These are phyloP conservation scores for Caranx ignobilis DNA, from an alignment of 2,113 vertebrate species.

Conservation along the genomic window DNA sequence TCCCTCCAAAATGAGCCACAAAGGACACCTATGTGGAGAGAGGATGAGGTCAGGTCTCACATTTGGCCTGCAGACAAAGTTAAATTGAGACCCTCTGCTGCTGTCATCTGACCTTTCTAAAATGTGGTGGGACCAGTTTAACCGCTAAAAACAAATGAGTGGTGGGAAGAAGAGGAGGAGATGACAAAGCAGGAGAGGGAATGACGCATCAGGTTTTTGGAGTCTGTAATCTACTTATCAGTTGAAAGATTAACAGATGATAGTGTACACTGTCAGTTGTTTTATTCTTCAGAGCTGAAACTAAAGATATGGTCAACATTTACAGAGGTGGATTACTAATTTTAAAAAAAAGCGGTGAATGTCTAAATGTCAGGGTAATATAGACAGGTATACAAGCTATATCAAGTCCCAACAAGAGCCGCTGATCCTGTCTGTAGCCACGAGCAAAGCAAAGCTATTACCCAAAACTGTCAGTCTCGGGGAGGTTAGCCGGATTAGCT, in stretches of 20 bases:
- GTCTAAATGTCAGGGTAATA: too few species aligned
- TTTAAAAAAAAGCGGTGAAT: constrained; percentile 5
- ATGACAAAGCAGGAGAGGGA: background rate
- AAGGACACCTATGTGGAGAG: constrained; percentile 88
- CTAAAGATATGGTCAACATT: background rate
- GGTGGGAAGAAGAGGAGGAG: too few species aligned
- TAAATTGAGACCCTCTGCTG: background rate
- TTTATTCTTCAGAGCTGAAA: constrained; percentile 1
- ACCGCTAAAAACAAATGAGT: constrained; percentile 2
- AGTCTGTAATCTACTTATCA: background rate
- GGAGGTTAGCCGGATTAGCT: constrained; percentile 3
- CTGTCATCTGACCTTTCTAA: background rate
- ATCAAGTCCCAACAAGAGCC: constrained; percentile 41
- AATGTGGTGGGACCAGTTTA: constrained; percentile 38
- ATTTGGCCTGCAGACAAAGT: background rate
- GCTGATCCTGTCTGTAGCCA: constrained; percentile 25
- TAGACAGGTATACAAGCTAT: background rate
- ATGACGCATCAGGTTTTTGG: background rate
- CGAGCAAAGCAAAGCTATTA: constrained; percentile 7
- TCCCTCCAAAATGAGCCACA: constrained; percentile 91
- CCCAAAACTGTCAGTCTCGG: background rate
- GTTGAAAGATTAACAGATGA: constrained; percentile 8
- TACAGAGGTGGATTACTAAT: background rate
- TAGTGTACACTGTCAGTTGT: background rate
- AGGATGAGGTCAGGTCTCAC: background rate